Conservation (phyloP, 1,140 invertebrate species). For the Idris sp. region DNA sequence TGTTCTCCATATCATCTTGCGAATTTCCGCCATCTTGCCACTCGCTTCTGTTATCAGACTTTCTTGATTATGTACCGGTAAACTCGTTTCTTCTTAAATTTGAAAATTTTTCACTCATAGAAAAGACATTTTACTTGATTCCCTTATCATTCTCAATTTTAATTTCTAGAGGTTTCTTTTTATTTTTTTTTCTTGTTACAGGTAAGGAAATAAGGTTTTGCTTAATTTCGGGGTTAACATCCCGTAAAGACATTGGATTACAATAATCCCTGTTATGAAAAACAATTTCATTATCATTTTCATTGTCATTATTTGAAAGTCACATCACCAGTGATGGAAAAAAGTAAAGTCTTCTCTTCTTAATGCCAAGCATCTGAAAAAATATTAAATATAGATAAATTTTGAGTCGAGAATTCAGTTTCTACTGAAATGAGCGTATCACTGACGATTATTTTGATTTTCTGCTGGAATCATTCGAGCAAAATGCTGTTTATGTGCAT, state of each 20-base stretch:
- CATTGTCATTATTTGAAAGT: too few species aligned
- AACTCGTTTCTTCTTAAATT: constrained; percentile 15
- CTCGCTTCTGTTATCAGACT: constrained; percentile 32
- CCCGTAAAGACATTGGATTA: constrained; percentile 10
- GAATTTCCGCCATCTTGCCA: constrained; percentile 52
- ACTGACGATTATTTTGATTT: constrained; percentile 57
- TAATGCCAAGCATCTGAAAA: too few species aligned
- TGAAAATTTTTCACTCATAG: neutral
- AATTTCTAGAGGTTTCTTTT: too few species aligned
- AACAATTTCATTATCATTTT: constrained; percentile 18
- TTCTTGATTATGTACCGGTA: constrained; percentile 25
- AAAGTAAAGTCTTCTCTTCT: too few species aligned
- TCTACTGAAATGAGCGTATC: too few species aligned
- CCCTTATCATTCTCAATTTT: constrained; percentile 5
- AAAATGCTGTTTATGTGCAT: constrained; percentile 43
- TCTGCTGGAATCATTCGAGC: constrained; percentile 64
- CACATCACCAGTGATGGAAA: too few species aligned
- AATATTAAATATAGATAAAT: too few species aligned
- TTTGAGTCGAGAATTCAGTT: too few species aligned
- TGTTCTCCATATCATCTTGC: constrained; percentile 56
- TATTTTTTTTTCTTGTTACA: constrained; percentile 24
- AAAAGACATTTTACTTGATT: neutral
- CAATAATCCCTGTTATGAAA: constrained; percentile 1
- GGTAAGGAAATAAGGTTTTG: constrained; percentile 14
- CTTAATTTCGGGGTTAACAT: neutral